Evolutionary conservation across 2,113 vertebrate species (phyloP), one percentile per base, ranked within the genome.

Genomic region (Orycteropus afer): DNA sequence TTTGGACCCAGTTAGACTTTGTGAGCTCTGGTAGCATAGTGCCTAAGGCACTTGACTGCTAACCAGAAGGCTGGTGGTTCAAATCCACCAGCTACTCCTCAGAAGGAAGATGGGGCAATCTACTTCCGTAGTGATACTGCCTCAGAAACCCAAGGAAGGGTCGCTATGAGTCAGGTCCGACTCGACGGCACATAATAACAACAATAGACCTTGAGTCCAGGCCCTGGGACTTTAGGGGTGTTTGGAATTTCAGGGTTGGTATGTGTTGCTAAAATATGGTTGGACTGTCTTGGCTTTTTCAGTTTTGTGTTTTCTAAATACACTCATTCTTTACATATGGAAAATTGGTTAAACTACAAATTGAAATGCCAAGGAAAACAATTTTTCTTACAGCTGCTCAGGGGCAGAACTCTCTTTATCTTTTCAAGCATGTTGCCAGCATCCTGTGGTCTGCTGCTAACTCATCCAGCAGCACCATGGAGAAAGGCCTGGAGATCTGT

Each of bases 241-340:
- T 86, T 67, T 51, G 53, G 55, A 91, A 37, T 76, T 78, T 85
- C 59, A 63, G 29, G 77, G 59, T 79, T 95, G 82, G 82, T 78
- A 79, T 85, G 37, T 88, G 71, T 86, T 96, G 49, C 42, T 81
- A 2, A 79, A 8, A 57, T 47, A 89, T 74, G 45, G 23, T 51
- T 61, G n/a, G 79, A 80, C 83, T 40, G 23, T 69, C 59, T 90
- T 55, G n/a, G n/a, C 42, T 74, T 76, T 90, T 78, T 76, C 25
- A 73, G 51, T 40, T 61, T 59, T 67, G 20, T 12, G 14, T 67
- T 69, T 57, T 83, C 65, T 9, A 85, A 57, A 65, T 65, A 77
- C 34, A 11, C 10, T 57, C 12, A 25, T 49, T 87, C 17, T 80
- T 71, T 65, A 86, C 5, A 45, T 29, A 18, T 76, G 49, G 51